These are phyloP conservation scores for Echinometra lucunter DNA, from an alignment of 53 echinoderm and acorn worm genomes.

Conservation along the genomic window DNA sequence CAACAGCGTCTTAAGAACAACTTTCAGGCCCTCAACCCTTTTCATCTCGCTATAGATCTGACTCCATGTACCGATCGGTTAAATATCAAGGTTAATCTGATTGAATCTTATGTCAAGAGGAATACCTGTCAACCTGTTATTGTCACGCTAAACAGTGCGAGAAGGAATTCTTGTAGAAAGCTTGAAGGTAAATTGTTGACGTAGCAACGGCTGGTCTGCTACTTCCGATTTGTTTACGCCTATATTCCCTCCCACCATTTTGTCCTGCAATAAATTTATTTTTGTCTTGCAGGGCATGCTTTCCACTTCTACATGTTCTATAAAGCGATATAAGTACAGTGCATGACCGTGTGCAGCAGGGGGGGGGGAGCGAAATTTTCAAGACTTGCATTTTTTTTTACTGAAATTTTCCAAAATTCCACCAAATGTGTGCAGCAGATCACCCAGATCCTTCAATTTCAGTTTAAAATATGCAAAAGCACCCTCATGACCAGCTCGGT, in stretches of 20 bases:
- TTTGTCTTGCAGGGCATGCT: background rate
- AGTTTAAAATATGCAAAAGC: too few species aligned
- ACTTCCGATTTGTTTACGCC: conserved; percentile 16
- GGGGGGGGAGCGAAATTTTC: too few species aligned
- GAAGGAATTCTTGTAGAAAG: background rate
- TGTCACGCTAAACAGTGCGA: conserved; percentile 6
- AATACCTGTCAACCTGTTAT: conserved; percentile 9
- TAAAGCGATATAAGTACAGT: too few species aligned
- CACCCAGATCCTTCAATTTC: too few species aligned
- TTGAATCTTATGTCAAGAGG: conserved; percentile 8
- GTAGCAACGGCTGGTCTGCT: background rate
- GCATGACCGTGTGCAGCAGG: too few species aligned
- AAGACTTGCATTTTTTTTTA: too few species aligned
- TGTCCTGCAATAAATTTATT: background rate
- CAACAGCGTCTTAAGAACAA: too few species aligned
- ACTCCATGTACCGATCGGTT: background rate
- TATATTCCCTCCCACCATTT: background rate
- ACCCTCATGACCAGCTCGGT: too few species aligned
- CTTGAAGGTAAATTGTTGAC: background rate
- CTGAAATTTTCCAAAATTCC: too few species aligned
- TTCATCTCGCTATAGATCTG: background rate
- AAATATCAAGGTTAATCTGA: conserved; percentile 14
- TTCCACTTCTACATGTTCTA: too few species aligned
- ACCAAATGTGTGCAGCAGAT: too few species aligned
- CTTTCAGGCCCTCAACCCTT: background rate